Conservation (phyloP, 2,113 vertebrate genomes). For the Malurus melanocephalus region DNA sequence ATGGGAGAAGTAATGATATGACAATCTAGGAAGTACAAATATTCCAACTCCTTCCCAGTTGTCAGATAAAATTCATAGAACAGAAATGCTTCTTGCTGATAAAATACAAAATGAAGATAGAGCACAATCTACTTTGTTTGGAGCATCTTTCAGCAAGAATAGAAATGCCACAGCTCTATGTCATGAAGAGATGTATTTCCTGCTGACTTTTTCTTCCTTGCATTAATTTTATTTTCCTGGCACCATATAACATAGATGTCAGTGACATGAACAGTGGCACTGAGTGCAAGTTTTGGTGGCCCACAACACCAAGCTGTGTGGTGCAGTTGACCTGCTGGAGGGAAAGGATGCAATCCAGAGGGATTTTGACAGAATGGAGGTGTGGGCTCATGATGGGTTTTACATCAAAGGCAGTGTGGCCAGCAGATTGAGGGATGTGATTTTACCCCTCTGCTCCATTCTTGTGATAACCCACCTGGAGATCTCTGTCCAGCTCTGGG, state of each 20-base stretch:
- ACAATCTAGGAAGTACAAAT: background rate
- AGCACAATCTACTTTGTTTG: background rate
- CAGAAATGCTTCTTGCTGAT: background rate
- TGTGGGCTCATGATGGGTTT: background rate
- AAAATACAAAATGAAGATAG: background rate
- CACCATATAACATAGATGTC: fast-evolving
- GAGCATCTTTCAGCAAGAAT: background rate
- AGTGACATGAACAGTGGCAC: background rate
- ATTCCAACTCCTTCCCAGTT: background rate
- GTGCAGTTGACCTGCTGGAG: background rate
- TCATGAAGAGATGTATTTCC: background rate
- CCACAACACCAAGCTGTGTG: background rate
- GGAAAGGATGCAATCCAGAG: background rate
- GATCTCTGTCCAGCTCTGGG: background rate
- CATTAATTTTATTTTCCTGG: background rate
- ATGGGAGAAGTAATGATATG: background rate
- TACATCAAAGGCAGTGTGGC: fast-evolving
- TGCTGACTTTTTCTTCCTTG: background rate
- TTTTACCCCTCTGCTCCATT: background rate
- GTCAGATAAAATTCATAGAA: background rate
- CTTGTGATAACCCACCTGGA: background rate
- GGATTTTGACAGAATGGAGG: background rate
- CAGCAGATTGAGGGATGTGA: background rate
- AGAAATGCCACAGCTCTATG: background rate
- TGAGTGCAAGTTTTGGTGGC: background rate